Evolutionary conservation across 2,113 vertebrate genomes (phyloP).

Genomic region (Sander vitreus): DNA sequence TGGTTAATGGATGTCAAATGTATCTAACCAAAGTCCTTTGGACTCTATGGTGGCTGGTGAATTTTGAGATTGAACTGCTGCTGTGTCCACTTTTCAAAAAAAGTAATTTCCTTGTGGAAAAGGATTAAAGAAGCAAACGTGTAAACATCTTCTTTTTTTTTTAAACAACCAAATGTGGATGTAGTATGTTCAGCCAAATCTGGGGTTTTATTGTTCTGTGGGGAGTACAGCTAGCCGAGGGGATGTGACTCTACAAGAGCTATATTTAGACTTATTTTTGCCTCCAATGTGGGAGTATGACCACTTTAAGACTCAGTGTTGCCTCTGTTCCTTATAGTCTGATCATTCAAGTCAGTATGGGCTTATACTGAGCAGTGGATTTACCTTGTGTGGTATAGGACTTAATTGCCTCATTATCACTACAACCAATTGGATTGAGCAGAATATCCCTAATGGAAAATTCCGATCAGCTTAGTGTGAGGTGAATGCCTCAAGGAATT

Average conservation of each 20-base stretch:
- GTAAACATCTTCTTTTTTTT: slow-evolving; percentile 19
- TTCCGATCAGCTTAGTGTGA: slow-evolving; percentile 47
- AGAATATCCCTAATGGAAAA: slow-evolving; percentile 38
- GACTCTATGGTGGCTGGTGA: slow-evolving; percentile 15
- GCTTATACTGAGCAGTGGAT: slow-evolving; percentile 34
- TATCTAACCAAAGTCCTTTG: slow-evolving; percentile 13
- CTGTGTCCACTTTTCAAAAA: slow-evolving; percentile 44
- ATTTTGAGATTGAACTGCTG: slow-evolving; percentile 34
- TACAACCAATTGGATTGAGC: slow-evolving; percentile 53
- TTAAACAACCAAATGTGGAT: slow-evolving; percentile 46
- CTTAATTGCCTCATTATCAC: slow-evolving; percentile 45
- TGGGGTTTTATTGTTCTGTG: slow-evolving; percentile 42
- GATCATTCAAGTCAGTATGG: slow-evolving; percentile 32
- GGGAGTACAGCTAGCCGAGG: slow-evolving; percentile 41
- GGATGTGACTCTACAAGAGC: slow-evolving; percentile 51
- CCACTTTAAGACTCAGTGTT: slow-evolving; percentile 31
- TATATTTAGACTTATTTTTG: slow-evolving; percentile 59
- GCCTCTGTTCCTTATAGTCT: slow-evolving; percentile 39
- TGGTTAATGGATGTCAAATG: slow-evolving; percentile 8
- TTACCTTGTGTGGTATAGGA: slow-evolving; percentile 22
- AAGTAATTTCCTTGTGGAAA: slow-evolving; percentile 6
- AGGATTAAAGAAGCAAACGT: slow-evolving; percentile 40
- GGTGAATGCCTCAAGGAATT: background rate
- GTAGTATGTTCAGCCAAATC: slow-evolving; percentile 47
- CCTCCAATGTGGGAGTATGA: slow-evolving; percentile 49